Conservation (phyloP, 2,888 invertebrate species). For the Eremobia ochroleuca region DNA sequence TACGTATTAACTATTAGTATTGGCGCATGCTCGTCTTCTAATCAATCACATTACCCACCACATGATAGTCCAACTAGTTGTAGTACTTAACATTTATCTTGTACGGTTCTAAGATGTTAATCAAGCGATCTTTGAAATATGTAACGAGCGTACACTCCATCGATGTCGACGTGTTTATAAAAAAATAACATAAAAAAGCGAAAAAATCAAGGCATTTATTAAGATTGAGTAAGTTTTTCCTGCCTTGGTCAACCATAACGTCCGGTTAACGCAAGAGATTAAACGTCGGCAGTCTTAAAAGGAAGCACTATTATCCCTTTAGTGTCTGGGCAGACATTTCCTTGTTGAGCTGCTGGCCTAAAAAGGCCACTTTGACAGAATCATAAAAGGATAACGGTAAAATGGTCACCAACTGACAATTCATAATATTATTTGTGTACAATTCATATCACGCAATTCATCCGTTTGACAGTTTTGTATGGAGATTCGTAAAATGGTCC, state of each 20-base stretch:
- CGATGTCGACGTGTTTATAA: background rate
- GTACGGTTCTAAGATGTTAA: background rate
- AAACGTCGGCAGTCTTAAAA: conserved; percentile 61
- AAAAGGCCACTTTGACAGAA: no score
- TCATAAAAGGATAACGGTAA: no score
- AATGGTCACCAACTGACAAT: no score
- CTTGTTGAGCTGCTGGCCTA: conserved; percentile 70
- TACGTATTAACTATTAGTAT: background rate
- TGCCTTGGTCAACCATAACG: conserved; percentile 37
- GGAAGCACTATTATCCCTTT: conserved; percentile 65
- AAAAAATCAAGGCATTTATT: conserved; percentile 3
- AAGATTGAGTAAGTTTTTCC: conserved; percentile 25
- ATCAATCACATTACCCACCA: no score
- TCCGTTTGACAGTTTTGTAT: no score
- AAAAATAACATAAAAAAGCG: background rate
- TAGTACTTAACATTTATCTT: background rate
- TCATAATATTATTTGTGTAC: no score
- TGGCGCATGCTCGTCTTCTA: background rate
- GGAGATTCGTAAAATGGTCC: no score
- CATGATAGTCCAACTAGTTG: no score
- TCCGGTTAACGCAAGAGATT: conserved; percentile 41
- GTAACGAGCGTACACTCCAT: background rate
- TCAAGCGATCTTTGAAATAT: background rate
- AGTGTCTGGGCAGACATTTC: conserved; percentile 64
- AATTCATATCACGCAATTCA: no score